Evolutionary conservation across 2,797 vertebrate species (phyloP).

Genomic region (Aeoliscus strigatus): DNA sequence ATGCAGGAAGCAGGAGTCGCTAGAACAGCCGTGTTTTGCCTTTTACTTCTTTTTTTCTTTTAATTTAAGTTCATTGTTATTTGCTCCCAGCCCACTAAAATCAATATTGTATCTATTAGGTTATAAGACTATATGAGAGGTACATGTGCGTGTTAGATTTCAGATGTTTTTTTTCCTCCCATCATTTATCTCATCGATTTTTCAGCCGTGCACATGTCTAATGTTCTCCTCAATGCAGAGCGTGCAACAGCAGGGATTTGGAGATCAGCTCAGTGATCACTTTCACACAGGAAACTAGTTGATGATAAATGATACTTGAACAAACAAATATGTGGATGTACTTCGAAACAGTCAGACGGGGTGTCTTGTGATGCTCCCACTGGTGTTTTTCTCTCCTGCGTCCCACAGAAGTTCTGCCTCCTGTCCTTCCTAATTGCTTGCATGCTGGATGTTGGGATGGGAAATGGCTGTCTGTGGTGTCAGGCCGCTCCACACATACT

Average conservation of each 20-base stretch:
- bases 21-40: slow-evolving; percentile 44
- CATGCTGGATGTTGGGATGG: slow-evolving; percentile 39
- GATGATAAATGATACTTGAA: slow-evolving; percentile 10
- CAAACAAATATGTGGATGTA: slow-evolving; percentile 8
- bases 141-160: slow-evolving; percentile 28
- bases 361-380: slow-evolving; percentile 13
- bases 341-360: slow-evolving; percentile 17
- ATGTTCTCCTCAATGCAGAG: slow-evolving; percentile 18
- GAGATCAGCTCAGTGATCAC: slow-evolving; percentile 24
- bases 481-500: slow-evolving; percentile 48
- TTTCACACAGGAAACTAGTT: slow-evolving; percentile 18
- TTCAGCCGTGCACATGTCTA: slow-evolving; percentile 25
- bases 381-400: slow-evolving; percentile 21
- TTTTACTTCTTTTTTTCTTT: slow-evolving; percentile 6
- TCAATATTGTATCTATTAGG: slow-evolving; percentile 47
- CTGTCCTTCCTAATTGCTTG: slow-evolving; percentile 44
- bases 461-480: slow-evolving; percentile 58
- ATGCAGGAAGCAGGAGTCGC: slow-evolving; percentile 29
- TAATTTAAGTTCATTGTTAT: slow-evolving; percentile 32
- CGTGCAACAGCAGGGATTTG: slow-evolving; percentile 11
- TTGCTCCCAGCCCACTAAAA: slow-evolving; percentile 43
- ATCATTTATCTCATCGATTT: slow-evolving; percentile 48
- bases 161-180: slow-evolving; percentile 32
- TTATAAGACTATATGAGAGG: slow-evolving; percentile 21
- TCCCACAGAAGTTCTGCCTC: slow-evolving; percentile 47